phyloP scores from a whole-genome alignment of 2,797 vertebrate species.

The Hydrolagus colliei region DNA sequence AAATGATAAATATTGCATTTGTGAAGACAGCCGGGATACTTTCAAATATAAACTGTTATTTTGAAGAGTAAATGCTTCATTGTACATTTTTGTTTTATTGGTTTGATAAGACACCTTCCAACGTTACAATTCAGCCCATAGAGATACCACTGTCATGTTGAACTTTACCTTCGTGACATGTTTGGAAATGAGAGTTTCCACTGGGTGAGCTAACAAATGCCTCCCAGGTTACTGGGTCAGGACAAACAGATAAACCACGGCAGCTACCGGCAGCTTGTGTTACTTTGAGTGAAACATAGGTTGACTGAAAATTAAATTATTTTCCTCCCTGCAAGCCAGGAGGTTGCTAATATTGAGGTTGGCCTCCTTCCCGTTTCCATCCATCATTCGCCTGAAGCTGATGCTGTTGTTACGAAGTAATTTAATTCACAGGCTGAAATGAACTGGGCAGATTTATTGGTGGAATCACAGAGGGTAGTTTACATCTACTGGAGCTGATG shows the following conservation, averaged over 20 bases:
- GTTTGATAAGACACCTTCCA: not conserved
- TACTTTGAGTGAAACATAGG: not conserved
- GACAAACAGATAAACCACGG: not conserved
- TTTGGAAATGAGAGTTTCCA: not conserved
- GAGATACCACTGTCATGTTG: not conserved
- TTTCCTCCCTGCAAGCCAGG: not conserved
- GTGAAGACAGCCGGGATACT: not conserved
- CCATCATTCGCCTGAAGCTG: slow-evolving; percentile 18
- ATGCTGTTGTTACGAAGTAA: not conserved
- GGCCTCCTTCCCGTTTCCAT: slow-evolving; percentile 22
- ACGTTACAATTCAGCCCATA: not conserved
- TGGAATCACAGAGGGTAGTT: not conserved
- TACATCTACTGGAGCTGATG: not conserved
- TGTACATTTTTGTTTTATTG: not conserved
- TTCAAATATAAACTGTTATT: not conserved
- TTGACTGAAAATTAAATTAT: not conserved
- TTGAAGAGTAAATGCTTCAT: not conserved
- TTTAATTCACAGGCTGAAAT: not conserved
- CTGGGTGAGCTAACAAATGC: not conserved
- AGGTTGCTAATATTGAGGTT: slow-evolving; percentile 4
- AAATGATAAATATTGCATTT: not conserved
- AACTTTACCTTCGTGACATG: not conserved
- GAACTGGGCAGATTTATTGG: slow-evolving; percentile 24
- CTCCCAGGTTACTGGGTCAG: not conserved
- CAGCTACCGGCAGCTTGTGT: not conserved